Conservation (phyloP, 1,140 invertebrate species). For the Tetramorium simillimum region DNA sequence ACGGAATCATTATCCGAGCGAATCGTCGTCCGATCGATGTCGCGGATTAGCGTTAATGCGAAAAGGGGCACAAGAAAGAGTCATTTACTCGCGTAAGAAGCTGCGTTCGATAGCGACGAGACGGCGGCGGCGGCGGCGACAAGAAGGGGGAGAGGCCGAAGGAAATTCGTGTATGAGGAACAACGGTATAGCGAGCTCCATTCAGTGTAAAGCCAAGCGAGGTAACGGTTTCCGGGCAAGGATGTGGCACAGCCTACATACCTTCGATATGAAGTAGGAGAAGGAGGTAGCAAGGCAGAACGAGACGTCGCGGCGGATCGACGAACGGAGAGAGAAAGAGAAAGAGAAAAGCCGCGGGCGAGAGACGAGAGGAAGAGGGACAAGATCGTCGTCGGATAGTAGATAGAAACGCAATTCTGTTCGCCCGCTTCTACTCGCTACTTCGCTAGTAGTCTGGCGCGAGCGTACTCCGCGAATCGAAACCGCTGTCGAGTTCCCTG, state of each 20-base stretch:
- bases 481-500: neutral
- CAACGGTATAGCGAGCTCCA: slow-evolving; percentile 78
- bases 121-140: neutral
- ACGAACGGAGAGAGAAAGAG: slow-evolving; percentile 45
- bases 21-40: neutral
- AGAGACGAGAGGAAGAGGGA: slow-evolving; percentile 15
- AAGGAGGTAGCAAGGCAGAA: slow-evolving; percentile 70
- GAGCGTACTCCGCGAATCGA: slow-evolving; percentile 9
- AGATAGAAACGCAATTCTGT: slow-evolving; percentile 51
- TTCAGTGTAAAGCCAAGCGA: slow-evolving; percentile 81
- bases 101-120: slow-evolving; percentile 28
- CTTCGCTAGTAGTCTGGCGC: neutral
- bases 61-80: neutral
- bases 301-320: slow-evolving; percentile 40
- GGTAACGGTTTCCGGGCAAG: slow-evolving; percentile 84
- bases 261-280: slow-evolving; percentile 77
- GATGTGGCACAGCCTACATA: slow-evolving; percentile 85
- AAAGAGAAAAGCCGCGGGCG: neutral
- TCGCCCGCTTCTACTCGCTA: slow-evolving; percentile 1
- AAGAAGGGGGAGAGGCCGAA: slow-evolving; percentile 52
- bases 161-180: slow-evolving; percentile 75
- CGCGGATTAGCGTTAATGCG: slow-evolving; percentile 21
- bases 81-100: slow-evolving; percentile 12
- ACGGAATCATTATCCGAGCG: neutral
- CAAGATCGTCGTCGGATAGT: slow-evolving; percentile 4